A percentile compares a stretch with the other conserved stretches of the same genome.
Evolutionary conservation across 2,113 vertebrate species (phyloP).

Genomic region (Rhinolophus sinicus): DNA sequence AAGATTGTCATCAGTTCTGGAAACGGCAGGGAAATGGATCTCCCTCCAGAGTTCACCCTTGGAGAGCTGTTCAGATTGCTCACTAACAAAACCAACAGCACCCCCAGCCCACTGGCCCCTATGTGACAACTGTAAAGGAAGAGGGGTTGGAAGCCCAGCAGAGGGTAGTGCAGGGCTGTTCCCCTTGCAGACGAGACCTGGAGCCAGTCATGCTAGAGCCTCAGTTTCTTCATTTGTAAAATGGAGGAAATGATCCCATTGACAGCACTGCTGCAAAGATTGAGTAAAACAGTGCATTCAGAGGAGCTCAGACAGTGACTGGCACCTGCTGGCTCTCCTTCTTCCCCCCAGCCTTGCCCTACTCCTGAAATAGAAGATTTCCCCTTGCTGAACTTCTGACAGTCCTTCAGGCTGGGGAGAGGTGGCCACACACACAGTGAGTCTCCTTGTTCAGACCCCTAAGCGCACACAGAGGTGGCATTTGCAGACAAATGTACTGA

Average conservation of each 20-base stretch:
- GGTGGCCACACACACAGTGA: background rate
- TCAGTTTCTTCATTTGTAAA: background rate
- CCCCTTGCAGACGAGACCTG: background rate
- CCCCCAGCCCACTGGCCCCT: slow-evolving; percentile 59
- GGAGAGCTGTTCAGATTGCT: slow-evolving; percentile 59
- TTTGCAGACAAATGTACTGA: too few species aligned
- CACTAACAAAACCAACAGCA: slow-evolving; percentile 65
- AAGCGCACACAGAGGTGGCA: background rate
- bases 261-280: too few species aligned
- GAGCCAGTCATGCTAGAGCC: background rate
- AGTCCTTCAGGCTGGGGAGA: background rate
- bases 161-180: background rate
- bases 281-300: accelerated
- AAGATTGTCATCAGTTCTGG: background rate
- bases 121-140: background rate
- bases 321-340: accelerated
- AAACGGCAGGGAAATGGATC: background rate
- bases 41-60: slow-evolving; percentile 40
- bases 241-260: background rate
- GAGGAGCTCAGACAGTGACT: background rate
- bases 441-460: background rate
- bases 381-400: background rate
- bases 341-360: background rate
- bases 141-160: background rate
- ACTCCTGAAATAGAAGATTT: background rate